Evolutionary conservation across 30 jellyfish, hydroid and myxozoan genomes (phyloP), one percentile per base, ranked within the genome.

Genomic region (Clytia hemisphaerica): DNA sequence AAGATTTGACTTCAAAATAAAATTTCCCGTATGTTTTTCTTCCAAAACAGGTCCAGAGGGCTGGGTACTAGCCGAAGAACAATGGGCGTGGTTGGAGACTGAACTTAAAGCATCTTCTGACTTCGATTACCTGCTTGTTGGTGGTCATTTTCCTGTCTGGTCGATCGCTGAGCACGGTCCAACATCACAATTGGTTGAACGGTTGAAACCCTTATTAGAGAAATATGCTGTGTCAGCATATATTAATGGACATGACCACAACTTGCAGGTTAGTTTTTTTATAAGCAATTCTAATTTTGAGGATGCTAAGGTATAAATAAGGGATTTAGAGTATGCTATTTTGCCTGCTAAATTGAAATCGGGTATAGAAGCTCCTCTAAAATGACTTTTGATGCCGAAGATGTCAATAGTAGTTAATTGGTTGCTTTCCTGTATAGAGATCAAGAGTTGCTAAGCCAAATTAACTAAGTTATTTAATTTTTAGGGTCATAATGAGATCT

Each of bases 131-230:
- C 42, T 88, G 36, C 15, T 88, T 31, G 97, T 88, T 75, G 97
- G 94, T 1, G 97, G 97, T 2, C 97, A 88, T 42, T 88, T 58
- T 44, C 97, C 97, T 6, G 97, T 88, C 0, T 88, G 93, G 93
- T 77, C 94, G 9, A 75, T 75, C 33, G 93, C 89, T 9, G 78
- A 79, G 44, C 97, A 88, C 75, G 97, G 97, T 25, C 94, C 97
- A 30, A 80, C 97, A 22, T 29, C 59, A 0, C 78, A 81, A 26
- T 77, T 88, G 28, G 87, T 88, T 29, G 80, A 75, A 15, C 61
- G 92, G 26, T 58, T 88, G 71, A 79, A 73, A 49, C 97, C 97
- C 32, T 67, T 88, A 1, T 87, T 88, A 18, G 93, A 79, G 59
- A 88, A 88, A 45, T 88, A 80, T 65, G 25, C 69, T 0, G 97